Conservation (phyloP, 1,140 invertebrate genomes). For the Drosophila erecta region DNA sequence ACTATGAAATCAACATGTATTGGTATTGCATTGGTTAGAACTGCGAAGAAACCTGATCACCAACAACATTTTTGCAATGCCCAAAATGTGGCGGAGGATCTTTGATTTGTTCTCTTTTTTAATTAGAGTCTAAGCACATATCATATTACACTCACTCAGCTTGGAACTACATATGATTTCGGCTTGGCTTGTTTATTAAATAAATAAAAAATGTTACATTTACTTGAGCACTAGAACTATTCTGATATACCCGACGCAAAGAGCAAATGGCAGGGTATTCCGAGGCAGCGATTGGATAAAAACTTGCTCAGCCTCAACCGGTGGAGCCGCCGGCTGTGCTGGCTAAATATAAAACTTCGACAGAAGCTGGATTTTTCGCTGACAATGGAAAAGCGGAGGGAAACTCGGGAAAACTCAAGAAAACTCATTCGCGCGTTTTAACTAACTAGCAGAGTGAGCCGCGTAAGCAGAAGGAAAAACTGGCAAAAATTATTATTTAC, state of each 20-base stretch:
- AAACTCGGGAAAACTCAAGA: slow-evolving; percentile 56
- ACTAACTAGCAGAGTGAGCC: slow-evolving; percentile 66
- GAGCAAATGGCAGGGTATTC: slow-evolving; percentile 9
- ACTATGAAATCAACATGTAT: too few relatives aligned
- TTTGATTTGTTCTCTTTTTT: too few relatives aligned
- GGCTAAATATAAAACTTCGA: slow-evolving; percentile 69
- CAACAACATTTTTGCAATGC: too few relatives aligned
- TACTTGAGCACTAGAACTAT: too few relatives aligned
- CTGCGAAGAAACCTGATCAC: too few relatives aligned
- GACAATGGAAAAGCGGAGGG: slow-evolving; percentile 53
- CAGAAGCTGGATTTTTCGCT: slow-evolving; percentile 60
- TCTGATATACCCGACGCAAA: background rate
- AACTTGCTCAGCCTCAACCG: slow-evolving; percentile 68
- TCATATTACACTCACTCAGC: too few relatives aligned
- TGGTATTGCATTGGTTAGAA: too few relatives aligned
- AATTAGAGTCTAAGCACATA: too few relatives aligned
- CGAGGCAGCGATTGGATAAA: slow-evolving; percentile 49
- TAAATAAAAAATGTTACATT: too few relatives aligned
- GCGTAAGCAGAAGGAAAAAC: slow-evolving; percentile 42
- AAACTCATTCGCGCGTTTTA: slow-evolving; percentile 81
- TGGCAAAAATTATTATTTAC: slow-evolving; percentile 83
- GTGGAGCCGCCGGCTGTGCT: slow-evolving; percentile 47
- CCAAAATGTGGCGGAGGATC: too few relatives aligned
- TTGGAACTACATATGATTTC: too few relatives aligned
- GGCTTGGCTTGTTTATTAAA: too few relatives aligned